Conservation (phyloP, 2,797 vertebrate genomes). For the Parambassis ranga region DNA sequence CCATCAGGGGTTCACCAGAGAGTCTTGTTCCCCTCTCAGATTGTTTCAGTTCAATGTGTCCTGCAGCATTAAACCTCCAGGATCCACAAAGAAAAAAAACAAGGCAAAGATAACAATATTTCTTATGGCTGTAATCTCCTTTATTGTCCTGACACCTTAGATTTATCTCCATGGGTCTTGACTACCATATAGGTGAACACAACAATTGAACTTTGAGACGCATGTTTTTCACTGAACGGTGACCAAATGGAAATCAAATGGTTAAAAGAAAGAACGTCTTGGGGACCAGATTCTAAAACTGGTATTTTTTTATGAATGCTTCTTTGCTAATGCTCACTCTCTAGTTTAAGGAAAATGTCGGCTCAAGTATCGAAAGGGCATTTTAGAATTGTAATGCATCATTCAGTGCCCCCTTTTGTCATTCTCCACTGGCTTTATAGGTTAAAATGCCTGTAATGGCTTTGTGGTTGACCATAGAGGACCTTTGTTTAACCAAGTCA, state of each 20-base stretch:
- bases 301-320: background rate
- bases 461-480: slow-evolving; percentile 56
- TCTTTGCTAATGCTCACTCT: background rate
- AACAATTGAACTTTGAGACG: no score
- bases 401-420: slow-evolving; percentile 33
- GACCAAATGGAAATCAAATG: background rate
- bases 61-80: background rate
- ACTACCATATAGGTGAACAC: no score
- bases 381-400: slow-evolving; percentile 40
- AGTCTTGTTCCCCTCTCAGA: background rate
- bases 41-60: background rate
- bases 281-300: no score
- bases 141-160: background rate
- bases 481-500: slow-evolving; percentile 59
- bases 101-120: background rate
- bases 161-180: background rate
- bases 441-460: slow-evolving; percentile 52
- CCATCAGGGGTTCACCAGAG: background rate
- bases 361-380: slow-evolving; percentile 47
- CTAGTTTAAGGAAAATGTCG: slow-evolving; percentile 10
- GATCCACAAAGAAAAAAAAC: background rate
- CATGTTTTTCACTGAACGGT: background rate
- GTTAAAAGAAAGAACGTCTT: no score
- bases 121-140: background rate
- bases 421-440: slow-evolving; percentile 27